Percentiles rank a stretch among this genome's conserved stretches.
Conservation (phyloP, 2,113 vertebrate species). For the Eolophus roseicapilla region DNA sequence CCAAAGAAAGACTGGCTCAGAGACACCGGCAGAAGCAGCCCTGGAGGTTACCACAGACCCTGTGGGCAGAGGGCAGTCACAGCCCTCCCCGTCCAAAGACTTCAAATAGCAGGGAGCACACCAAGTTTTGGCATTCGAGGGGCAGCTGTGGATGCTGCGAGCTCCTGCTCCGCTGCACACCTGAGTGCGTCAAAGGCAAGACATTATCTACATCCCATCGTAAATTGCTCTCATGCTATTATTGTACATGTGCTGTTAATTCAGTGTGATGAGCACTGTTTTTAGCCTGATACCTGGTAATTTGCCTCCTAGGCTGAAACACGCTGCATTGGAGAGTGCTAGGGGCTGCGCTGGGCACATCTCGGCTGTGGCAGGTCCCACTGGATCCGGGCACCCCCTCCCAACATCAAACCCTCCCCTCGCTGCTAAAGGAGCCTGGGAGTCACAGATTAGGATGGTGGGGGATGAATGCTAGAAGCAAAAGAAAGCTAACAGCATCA, state of each 20-base stretch:
- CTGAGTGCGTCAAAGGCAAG: not conserved
- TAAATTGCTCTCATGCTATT: not conserved
- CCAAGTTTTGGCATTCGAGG: not conserved
- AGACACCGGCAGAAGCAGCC: not conserved
- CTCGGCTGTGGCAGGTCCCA: not conserved
- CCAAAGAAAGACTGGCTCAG: not conserved
- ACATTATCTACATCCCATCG: not conserved
- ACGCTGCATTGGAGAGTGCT: fast-evolving
- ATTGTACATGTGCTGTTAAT: too few relatives aligned
- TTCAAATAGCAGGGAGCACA: not conserved
- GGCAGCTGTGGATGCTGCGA: not conserved
- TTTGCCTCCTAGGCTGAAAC: not conserved
- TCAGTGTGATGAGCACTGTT: not conserved
- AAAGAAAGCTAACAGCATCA: not conserved
- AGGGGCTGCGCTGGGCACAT: not conserved
- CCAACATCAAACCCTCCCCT: not conserved
- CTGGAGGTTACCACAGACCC: fast-evolving
- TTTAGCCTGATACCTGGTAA: not conserved
- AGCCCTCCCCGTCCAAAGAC: not conserved
- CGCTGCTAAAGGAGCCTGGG: not conserved
- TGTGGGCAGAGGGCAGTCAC: not conserved
- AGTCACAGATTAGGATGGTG: not conserved
- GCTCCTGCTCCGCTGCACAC: fast-evolving
- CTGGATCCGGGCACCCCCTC: not conserved
- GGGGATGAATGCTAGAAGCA: not conserved